Percentiles rank a stretch among this genome's conserved stretches.
These are phyloP conservation scores for Hormaphis cornu DNA, from an alignment of 1,140 invertebrate species.

Conservation along the genomic window DNA sequence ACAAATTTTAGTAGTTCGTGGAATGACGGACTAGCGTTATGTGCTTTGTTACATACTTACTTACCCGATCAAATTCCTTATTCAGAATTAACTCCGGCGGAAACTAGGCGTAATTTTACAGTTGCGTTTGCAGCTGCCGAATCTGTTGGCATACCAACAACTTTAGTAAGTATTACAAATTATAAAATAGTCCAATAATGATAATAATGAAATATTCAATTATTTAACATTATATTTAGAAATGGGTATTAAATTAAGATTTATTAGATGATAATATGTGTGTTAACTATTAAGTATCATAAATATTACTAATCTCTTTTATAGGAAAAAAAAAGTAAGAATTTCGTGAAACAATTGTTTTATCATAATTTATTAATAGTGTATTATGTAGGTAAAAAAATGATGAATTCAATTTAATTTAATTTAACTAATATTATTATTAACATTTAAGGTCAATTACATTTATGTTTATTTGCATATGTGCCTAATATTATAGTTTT, in stretches of 20 bases:
- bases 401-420: too few relatives aligned
- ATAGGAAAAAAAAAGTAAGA: too few relatives aligned
- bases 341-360: too few relatives aligned
- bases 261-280: background rate
- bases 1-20: constrained; percentile 88
- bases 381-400: too few relatives aligned
- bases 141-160: constrained; percentile 76
- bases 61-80: constrained; percentile 75
- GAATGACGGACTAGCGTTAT: constrained; percentile 85
- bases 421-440: too few relatives aligned
- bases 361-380: too few relatives aligned
- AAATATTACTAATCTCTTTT: too few relatives aligned
- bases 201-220: background rate
- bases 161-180: constrained; percentile 56
- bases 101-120: constrained; percentile 78
- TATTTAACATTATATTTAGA: background rate
- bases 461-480: too few relatives aligned
- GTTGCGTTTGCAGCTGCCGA: constrained; percentile 85
- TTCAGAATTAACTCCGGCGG: constrained; percentile 61
- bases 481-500: too few relatives aligned
- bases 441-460: too few relatives aligned
- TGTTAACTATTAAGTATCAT: too few relatives aligned
- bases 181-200: constrained; percentile 1
- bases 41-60: constrained; percentile 81
- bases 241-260: background rate